phyloP scores from a whole-genome alignment of 2,888 invertebrate genomes.

The Elegia similella region DNA sequence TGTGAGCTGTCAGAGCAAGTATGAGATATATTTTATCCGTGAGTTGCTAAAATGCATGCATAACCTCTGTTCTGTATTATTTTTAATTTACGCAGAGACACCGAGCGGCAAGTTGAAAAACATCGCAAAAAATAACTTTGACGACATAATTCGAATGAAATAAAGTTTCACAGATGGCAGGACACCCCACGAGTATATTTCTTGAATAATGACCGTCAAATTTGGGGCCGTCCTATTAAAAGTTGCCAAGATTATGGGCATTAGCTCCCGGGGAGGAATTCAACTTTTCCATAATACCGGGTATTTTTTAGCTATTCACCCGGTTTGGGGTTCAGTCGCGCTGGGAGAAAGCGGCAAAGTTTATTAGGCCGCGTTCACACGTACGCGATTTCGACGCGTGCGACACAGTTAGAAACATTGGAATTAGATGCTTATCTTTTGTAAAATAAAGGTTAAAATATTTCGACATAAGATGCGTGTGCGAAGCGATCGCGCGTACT shows the following conservation, averaged over 20 bases:
- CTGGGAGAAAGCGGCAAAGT: neutral
- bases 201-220: conserved; percentile 76
- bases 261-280: conserved; percentile 69
- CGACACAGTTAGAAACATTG: too few relatives aligned
- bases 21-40: too few relatives aligned
- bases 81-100: neutral
- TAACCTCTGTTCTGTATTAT: neutral
- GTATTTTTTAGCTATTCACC: conserved; percentile 42
- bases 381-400: too few relatives aligned
- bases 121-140: conserved; percentile 32
- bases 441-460: too few relatives aligned
- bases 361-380: too few relatives aligned
- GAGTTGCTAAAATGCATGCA: too few relatives aligned
- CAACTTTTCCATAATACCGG: conserved; percentile 65
- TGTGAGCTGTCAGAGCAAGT: too few relatives aligned
- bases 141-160: conserved; percentile 53
- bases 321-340: conserved; percentile 33
- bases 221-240: conserved; percentile 75
- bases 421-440: too few relatives aligned
- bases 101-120: neutral
- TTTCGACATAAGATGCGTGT: too few relatives aligned
- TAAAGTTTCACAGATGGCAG: conserved; percentile 60
- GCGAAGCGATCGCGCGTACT: too few relatives aligned
- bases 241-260: conserved; percentile 77
- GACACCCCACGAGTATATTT: conserved; percentile 63